These are phyloP conservation scores for Diphyllodes magnificus DNA, from an alignment of 2,113 vertebrate genomes.

Conservation along the genomic window DNA sequence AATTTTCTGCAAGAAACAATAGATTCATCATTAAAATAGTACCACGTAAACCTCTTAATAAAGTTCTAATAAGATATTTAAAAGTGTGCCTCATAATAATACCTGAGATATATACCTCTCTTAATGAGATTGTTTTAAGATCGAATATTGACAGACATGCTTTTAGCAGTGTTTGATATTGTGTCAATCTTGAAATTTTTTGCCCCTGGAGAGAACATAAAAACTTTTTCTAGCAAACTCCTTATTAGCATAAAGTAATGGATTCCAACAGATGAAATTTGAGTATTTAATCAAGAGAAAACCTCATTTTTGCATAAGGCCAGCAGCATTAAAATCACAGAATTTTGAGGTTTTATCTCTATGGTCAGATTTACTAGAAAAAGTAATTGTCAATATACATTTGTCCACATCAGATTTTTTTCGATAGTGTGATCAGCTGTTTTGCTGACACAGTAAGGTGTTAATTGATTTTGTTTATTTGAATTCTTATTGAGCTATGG, in stretches of 20 bases:
- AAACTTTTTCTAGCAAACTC: neutral
- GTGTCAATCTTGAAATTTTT: neutral
- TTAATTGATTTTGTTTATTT: neutral
- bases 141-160: neutral
- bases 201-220: neutral
- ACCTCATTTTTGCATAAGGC: neutral
- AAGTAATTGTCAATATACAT: neutral
- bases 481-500: neutral
- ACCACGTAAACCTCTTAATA: neutral
- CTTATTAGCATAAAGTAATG: neutral
- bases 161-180: constrained; percentile 6
- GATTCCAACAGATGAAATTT: neutral
- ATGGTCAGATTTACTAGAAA: neutral
- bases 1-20: constrained; percentile 8
- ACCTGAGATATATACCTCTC: neutral
- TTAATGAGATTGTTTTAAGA: constrained; percentile 30
- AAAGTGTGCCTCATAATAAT: neutral
- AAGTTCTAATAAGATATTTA: neutral
- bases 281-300: neutral
- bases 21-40: neutral
- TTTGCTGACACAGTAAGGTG: neutral
- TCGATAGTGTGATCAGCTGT: neutral
- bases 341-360: neutral
- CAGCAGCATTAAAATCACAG: neutral
- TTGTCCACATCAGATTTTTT: neutral